Evolutionary conservation across 1,140 invertebrate species (phyloP), one percentile per base, ranked within the genome.

Genomic region (Bathynomus jamesi): DNA sequence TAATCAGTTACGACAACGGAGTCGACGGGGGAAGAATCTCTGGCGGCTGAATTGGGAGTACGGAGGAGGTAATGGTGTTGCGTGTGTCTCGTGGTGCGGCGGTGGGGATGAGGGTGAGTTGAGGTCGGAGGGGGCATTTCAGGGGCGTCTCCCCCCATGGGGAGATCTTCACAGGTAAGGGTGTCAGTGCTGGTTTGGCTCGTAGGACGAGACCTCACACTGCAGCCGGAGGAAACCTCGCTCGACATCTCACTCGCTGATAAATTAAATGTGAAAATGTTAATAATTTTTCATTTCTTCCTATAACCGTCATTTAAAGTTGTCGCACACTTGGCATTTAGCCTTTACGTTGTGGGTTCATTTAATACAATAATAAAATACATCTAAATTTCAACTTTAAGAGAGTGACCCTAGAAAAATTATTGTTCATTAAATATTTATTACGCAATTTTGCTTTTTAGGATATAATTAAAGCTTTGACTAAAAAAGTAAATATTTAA

Each of bases 131-230:
- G 66, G 21, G 66, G 66, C 40, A 53, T 24, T 5, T 28, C 17
- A 21, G 24, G 25, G 40, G 40, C 13, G 21, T 53, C 40, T 53
- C n/a, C 40, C 21, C 40, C 40, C 40, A 53, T 53, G 24, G 53
- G 67, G 30, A 69, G 67, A 30, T 69, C 76, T 32, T 74, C 70
- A 67, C 76, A 77, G 27, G 76, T 77, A 64, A 77, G 76, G 5
- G 76, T 77, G 67, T 77, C 76, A 25, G 76, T 77, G 70, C 76
- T 77, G 66, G 76, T 77, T 63, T 77, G 76, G 64, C 76, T 77
- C 31, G 72, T 73, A 46, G 76, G 76, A 66, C 75, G 67, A 60
- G 72, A 72, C 64, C 76, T 76, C 72, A 74, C 76, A 69, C 76
- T 76, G 53, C 75, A 77, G 67, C 76, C 76, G 65, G 71, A 74